Evolutionary conservation across 2,113 vertebrate genomes (phyloP), one percentile per base, ranked within the genome.

Genomic region (Fulica atra): DNA sequence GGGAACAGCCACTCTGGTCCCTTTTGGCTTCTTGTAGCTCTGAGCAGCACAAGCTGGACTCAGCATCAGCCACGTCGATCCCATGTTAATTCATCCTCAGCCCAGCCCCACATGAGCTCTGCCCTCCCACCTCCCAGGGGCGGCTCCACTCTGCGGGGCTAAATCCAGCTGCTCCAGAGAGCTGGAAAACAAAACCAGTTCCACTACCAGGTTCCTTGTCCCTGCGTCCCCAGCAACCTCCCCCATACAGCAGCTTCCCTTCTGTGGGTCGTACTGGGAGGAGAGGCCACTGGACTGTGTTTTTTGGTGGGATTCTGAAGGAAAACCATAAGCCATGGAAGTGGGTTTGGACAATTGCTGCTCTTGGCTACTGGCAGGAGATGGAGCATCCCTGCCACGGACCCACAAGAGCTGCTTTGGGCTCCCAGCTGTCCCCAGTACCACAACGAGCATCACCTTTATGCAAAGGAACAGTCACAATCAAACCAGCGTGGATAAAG

Each of bases 391-490:
- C 65, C 65, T 12, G n/a, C 15, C 74, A 3, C 1, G 6, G 31
- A 44, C 11, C 74, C 13, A 35, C 48, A 28, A 29, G 72, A 81
- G 79, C 50, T 2, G 1, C 63, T 33, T 28, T 23, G 48, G 10
- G 53, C 74, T 64, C 69, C 24, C 81, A 11, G 59, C 60, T 5
- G 0, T 12, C 36, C 61, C 59, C 53, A 48, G 3, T 7, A 0
- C 56, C 1, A 4, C n/a, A 40, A 42, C 0, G 3, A 1, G 25
- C 40, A 2, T 2, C 3, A 16, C 35, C 53, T 38, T 44, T 54
- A 17, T 1, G 21, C 28, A 17, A 38, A 71, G 57, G 20, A 42
- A 40, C 17, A 50, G 48, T 17, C 17, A 51, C 18, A 70, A 16
- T 3, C 36, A 15, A 44, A 18, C 5, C 70, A 14, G 51, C 0